Percentiles rank a stretch among this genome's conserved stretches.
Conservation (phyloP, 2,888 invertebrate species). For the Amphipyra berbera region DNA sequence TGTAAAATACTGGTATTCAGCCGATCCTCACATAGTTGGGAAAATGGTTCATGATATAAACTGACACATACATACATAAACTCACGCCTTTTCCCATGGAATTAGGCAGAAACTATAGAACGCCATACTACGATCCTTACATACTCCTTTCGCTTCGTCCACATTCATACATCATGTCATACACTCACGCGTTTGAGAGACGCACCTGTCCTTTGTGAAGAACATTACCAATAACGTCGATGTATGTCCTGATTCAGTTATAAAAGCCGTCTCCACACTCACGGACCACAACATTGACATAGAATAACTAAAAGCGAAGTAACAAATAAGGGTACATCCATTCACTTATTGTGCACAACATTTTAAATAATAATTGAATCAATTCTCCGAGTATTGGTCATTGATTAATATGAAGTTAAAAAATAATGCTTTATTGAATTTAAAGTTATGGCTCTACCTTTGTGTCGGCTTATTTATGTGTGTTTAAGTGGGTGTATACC, state of each 20-base stretch:
- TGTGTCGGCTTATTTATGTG: slow-evolving; percentile 63
- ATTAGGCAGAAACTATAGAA: too few species aligned
- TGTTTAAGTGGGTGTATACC: slow-evolving; percentile 63
- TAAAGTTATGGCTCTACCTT: slow-evolving; percentile 65
- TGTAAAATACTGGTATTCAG: too few species aligned
- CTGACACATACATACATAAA: too few species aligned
- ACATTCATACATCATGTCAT: too few species aligned
- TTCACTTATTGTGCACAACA: slow-evolving; percentile 83
- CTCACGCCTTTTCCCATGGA: too few species aligned
- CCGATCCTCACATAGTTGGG: too few species aligned
- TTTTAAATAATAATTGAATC: slow-evolving; percentile 89
- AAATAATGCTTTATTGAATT: slow-evolving; percentile 68
- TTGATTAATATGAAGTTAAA: slow-evolving; percentile 80
- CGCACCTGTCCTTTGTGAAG: too few species aligned
- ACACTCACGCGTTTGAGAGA: too few species aligned
- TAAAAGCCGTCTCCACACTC: slow-evolving; percentile 64
- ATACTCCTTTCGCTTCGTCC: too few species aligned
- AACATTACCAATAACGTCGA: too few species aligned
- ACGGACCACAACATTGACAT: slow-evolving; percentile 66
- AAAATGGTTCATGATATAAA: too few species aligned
- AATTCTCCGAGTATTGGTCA: slow-evolving; percentile 71
- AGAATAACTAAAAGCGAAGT: slow-evolving; percentile 81
- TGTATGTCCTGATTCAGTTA: background rate
- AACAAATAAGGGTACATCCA: slow-evolving; percentile 87
- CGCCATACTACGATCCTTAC: too few species aligned